Evolutionary conservation across 1,140 invertebrate genomes (phyloP), one percentile per base, ranked within the genome.

Genomic region (Ericerus pela): DNA sequence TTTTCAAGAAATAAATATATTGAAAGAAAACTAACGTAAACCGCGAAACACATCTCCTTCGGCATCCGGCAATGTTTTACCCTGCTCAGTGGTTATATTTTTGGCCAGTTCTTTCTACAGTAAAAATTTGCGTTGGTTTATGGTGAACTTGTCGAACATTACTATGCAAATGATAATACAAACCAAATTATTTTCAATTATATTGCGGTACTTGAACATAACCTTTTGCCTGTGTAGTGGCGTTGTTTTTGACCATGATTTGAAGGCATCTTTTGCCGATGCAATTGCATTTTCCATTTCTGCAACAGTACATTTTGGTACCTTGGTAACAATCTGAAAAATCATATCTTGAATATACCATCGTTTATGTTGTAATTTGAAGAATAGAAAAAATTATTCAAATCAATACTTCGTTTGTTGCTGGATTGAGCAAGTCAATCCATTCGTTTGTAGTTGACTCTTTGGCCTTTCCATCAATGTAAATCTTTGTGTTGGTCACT

Each of bases 1-100:
- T n/a, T n/a, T 33, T 28, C 10, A 54, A 41, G 41, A 22, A 26
- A 12, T 26, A 47, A 10, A 33, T n/a, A n/a, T n/a, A n/a, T n/a
- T n/a, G n/a, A n/a, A 14, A 4, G n/a, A 56, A 51, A 58, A 80
- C 81, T 81, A 76, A 92, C 90, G 96, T 56, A 99, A 78, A 54
- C 96, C 96, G 67, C 96, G 77, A 41, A 95, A 76, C 3, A 99
- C 95, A 75, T 99, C 96, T 51, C 96, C 96, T 69, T 98, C 93
- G 24, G 96, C 96, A 75, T 99, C 96, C 20, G 82, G 78, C 51
- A 94, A 73, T 0, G 96, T 99, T 71, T 99, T 99, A 24, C 96
- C 96, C 74, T 99, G 96, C 73, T 99, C 96, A 62, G 77, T 71
- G 11, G 96, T 98, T 30, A 99, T 88, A 67, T 84, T 94, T 57